Evolutionary conservation across 1,140 invertebrate genomes (phyloP), one percentile per base, ranked within the genome.

Genomic region (Atta texana): DNA sequence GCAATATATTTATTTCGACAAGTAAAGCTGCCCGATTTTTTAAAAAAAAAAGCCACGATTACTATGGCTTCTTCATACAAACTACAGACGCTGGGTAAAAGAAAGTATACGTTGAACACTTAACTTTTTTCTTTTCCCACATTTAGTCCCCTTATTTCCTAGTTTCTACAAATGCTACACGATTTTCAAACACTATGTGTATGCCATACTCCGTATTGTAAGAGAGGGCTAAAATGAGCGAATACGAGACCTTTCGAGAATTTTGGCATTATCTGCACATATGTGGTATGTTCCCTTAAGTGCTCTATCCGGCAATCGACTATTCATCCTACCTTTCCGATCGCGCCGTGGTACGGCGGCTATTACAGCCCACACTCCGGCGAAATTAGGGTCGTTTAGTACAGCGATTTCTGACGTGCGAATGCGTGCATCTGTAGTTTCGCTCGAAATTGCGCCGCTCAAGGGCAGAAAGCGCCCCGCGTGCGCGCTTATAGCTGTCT

Each of bases 341-440:
- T 84, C 55, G 69, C 53, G 31, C 77, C 64, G 49, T 24, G 51
- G 21, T 10, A 16, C 21, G 28, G 18, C n/a, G 80, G 24, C 55
- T 51, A 84, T 84, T 84, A 84, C 28, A n/a, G 68, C 34, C 72
- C 81, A 21, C 61, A 59, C 59, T 88, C 72, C 49, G 44, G 39
- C 75, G 61, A 86, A 86, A 88, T 89, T 80, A 57, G 75, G 39
- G 55, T 66, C 75, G 87, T 86, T 84, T 86, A 71, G 66, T 59
- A 71, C 57, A 49, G 55, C 84, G 88, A 89, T 89, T 88, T 77
- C 49, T 51, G 24, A 34, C 16, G 28, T 7, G 64, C 53, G 80
- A 72, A 66, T 78, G 16, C 16, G 51, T 39, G 28, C 31, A n/a
- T 16, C 59, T 21, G 51, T 10, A 51, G 24, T 53, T 68, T 82